Conservation (phyloP, 1,140 invertebrate genomes). For the Tetragnatha versicolor region DNA sequence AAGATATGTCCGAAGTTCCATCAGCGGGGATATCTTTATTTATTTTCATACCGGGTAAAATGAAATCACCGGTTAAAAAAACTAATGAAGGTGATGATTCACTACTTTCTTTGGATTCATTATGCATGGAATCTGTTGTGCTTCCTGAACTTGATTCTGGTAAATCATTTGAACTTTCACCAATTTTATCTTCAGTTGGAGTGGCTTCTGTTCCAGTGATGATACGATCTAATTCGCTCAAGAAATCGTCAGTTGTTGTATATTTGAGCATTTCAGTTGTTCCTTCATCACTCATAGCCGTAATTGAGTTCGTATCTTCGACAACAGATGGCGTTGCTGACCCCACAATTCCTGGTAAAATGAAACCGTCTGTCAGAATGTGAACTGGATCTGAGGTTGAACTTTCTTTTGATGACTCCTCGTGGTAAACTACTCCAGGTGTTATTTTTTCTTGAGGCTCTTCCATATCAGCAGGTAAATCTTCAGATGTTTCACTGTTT, state of each 20-base stretch:
- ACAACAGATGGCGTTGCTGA: neutral
- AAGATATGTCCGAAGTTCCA: neutral
- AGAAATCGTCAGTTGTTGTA: neutral
- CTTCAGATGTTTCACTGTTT: neutral
- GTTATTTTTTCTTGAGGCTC: neutral
- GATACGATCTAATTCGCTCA: neutral
- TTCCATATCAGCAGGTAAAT: neutral
- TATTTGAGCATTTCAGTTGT: neutral
- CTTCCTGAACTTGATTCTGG: neutral
- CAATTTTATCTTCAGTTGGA: neutral
- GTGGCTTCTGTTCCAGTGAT: neutral
- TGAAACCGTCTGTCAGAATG: conserved; percentile 47
- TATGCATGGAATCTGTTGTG: too few species aligned
- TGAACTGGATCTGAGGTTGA: neutral
- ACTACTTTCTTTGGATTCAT: neutral
- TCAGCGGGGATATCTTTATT: neutral
- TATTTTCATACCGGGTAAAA: conserved; percentile 12
- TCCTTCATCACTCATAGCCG: neutral
- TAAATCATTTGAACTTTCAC: neutral
- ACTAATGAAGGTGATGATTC: conserved; percentile 1
- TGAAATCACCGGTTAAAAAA: conserved; percentile 41
- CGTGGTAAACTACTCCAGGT: conserved; percentile 25
- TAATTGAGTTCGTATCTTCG: neutral
- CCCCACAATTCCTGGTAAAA: conserved; percentile 13
- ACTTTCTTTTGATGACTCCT: neutral